Conservation (phyloP, 2,113 vertebrate species). For the Callocephalon fimbriatum region DNA sequence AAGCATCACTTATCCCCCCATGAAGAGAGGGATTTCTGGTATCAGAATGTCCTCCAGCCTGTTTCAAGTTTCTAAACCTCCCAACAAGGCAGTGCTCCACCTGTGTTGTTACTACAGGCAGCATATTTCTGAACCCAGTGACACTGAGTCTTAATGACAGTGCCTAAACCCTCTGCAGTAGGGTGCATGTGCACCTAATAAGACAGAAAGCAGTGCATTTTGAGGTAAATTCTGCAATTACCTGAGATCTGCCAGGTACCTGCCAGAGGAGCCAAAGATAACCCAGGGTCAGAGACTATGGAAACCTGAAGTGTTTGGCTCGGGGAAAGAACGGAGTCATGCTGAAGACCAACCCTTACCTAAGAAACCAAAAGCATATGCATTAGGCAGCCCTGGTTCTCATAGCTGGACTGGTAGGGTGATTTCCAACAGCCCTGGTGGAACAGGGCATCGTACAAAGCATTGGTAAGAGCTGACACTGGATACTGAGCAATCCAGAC, state of each 20-base stretch:
- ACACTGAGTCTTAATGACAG: not conserved
- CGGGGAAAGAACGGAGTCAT: not conserved
- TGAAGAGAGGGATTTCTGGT: not conserved
- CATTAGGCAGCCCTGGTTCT: not conserved
- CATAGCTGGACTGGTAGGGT: not conserved
- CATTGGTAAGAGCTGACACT: not conserved
- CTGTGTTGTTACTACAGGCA: rapidly evolving
- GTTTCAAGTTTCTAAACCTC: not conserved
- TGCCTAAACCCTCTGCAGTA: not conserved
- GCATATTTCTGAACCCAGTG: not conserved
- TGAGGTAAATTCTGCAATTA: not conserved
- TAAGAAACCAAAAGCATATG: not conserved
- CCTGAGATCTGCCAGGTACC: not conserved
- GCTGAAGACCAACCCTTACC: not conserved
- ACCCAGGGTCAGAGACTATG: not conserved
- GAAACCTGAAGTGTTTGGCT: not conserved
- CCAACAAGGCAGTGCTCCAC: not conserved
- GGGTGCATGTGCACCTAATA: rapidly evolving
- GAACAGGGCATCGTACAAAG: not conserved
- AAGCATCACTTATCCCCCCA: not conserved
- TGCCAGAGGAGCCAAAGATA: not conserved
- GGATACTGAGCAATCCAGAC: not conserved
- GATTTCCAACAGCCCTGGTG: not conserved
- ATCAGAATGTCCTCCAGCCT: not conserved
- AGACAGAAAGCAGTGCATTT: not conserved